phyloP scores from a whole-genome alignment of 2,113 vertebrate species.

The Gymnarchus niloticus region DNA sequence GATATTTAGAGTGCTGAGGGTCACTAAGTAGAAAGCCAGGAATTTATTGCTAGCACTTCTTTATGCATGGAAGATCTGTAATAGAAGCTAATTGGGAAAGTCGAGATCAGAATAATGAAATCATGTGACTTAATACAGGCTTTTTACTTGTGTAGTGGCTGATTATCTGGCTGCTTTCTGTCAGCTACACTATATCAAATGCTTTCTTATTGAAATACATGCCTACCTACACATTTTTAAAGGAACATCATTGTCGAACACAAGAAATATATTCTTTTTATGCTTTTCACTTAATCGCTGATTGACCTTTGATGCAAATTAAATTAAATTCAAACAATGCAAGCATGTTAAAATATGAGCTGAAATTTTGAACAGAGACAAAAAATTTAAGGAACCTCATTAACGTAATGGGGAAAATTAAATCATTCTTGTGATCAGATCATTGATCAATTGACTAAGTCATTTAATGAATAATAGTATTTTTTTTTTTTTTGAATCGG shows the following conservation, averaged over 20 bases:
- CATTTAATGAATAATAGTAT: not conserved
- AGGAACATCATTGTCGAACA: not conserved
- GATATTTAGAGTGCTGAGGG: not conserved
- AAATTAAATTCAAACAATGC: not conserved
- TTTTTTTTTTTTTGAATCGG: too few species aligned
- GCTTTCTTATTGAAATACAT: not conserved
- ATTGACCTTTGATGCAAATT: not conserved
- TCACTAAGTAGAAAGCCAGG: not conserved
- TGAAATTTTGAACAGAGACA: not conserved
- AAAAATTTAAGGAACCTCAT: not conserved
- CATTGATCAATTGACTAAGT: not conserved
- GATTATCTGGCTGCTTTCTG: not conserved
- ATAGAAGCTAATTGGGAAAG: not conserved
- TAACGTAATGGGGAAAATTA: not conserved
- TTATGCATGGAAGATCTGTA: not conserved
- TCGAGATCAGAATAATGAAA: not conserved
- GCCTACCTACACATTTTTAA: not conserved
- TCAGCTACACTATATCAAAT: not conserved
- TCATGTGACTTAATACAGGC: not conserved
- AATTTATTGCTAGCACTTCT: not conserved
- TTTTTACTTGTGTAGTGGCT: not conserved
- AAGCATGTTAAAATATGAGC: not conserved
- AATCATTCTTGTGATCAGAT: not conserved
- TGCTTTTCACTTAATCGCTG: not conserved
- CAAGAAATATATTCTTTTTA: not conserved